Conservation (phyloP, 1,140 invertebrate species). For the Pinna nobilis region DNA sequence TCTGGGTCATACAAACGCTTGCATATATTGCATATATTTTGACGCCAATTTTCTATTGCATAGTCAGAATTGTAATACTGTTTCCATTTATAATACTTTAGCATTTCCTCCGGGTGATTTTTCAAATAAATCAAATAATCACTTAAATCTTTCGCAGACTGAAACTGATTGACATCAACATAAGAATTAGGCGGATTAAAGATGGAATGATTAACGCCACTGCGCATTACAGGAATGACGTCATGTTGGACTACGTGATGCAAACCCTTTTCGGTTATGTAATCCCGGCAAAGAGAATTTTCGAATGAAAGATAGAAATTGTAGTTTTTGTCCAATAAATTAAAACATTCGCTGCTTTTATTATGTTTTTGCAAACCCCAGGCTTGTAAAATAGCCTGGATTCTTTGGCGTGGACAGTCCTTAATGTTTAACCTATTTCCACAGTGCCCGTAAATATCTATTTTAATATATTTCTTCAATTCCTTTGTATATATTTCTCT, state of each 20-base stretch:
- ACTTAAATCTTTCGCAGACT: slow-evolving; percentile 75
- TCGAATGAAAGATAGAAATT: slow-evolving; percentile 74
- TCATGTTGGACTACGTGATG: slow-evolving; percentile 34
- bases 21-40: slow-evolving; percentile 15
- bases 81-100: slow-evolving; percentile 65
- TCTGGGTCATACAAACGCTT: neutral
- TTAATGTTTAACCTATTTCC: slow-evolving; percentile 77
- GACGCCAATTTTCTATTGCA: slow-evolving; percentile 1
- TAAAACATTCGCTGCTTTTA: slow-evolving; percentile 30
- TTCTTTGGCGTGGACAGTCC: slow-evolving; percentile 74
- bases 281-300: slow-evolving; percentile 96
- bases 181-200: slow-evolving; percentile 81
- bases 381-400: slow-evolving; percentile 82
- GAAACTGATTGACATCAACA: slow-evolving; percentile 78
- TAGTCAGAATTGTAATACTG: slow-evolving; percentile 35
- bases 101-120: slow-evolving; percentile 48
- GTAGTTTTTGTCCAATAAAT: slow-evolving; percentile 34
- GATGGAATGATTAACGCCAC: slow-evolving; percentile 77
- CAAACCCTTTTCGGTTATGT: slow-evolving; percentile 93
- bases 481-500: slow-evolving; percentile 48
- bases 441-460: slow-evolving; percentile 93
- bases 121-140: slow-evolving; percentile 76
- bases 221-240: slow-evolving; percentile 84
- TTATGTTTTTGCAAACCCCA: slow-evolving; percentile 91
- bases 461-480: slow-evolving; percentile 81